Evolutionary conservation across 2,888 invertebrate species (phyloP), one percentile per base, ranked within the genome.

Genomic region (Sthenelais limicola): DNA sequence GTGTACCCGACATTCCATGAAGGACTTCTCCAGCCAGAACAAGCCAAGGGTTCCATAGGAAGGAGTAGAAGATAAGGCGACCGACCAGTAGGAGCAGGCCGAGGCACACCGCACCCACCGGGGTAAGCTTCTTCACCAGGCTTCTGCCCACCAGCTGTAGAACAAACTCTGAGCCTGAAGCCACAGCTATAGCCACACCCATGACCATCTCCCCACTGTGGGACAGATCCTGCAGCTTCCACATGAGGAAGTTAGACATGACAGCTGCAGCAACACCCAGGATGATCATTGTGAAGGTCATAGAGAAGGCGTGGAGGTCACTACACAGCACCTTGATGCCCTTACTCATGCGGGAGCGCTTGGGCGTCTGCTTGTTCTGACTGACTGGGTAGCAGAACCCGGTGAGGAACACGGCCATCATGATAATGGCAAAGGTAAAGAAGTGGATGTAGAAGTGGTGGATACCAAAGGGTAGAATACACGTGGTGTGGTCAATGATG

Each of bases 361-460:
- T 47, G 33, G 54, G 52, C 38, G 75, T 72, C 9, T 83, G 77
- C 69, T 82, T 84, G 62, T 79, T 81, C 18, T 82, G 80, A 21
- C 32, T 30, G 70, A 83, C 80, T 15, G 86, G 86, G 73, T 82
- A 85, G 73, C 81, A 82, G 56, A 83, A 82, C 32, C 82, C 79
- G 1, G 81, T 51, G 9, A 84, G 38, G 58, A 85, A 78, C 12
- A 83, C 79, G 12, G 83, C 32, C 4, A 76, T 80, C 21, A 84
- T 78, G 21, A 85, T 78, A 30, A 72, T 76, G 28, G 81, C 83
- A 80, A 85, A 85, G 66, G 82, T 68, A 71, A 82, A 83, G 73
- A 85, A 85, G 72, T 85, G 86, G 26, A 86, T 71, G 72, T 81
- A 77, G 67, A 84, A 82, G 62, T 84, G 83, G 77, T 83, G 80